Conservation (phyloP, 2,888 invertebrate genomes). For the Luperina testacea region DNA sequence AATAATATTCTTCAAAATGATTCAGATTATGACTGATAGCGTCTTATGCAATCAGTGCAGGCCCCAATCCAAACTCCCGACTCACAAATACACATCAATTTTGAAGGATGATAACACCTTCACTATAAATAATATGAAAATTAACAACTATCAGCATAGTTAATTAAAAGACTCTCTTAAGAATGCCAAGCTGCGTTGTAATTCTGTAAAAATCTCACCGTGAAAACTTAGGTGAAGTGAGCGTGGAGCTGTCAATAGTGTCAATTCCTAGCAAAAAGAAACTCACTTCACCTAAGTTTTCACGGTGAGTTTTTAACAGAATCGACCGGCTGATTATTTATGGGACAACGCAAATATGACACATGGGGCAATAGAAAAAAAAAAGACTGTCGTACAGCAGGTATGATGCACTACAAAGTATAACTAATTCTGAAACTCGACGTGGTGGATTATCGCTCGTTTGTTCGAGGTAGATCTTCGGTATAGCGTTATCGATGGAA, state of each 20-base stretch:
- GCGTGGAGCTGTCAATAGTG: too few relatives aligned
- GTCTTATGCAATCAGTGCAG: too few relatives aligned
- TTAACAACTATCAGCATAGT: background rate
- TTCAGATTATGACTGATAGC: too few relatives aligned
- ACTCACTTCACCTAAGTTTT: too few relatives aligned
- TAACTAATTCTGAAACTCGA: background rate
- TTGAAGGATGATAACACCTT: background rate
- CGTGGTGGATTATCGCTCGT: background rate
- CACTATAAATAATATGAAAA: background rate
- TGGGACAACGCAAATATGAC: background rate
- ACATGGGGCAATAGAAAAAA: background rate
- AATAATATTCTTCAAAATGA: too few relatives aligned
- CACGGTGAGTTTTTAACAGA: too few relatives aligned
- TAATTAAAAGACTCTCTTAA: too few relatives aligned
- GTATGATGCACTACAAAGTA: background rate
- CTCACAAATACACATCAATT: background rate
- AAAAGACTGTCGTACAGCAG: too few relatives aligned
- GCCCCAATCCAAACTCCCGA: too few relatives aligned
- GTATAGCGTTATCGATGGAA: background rate
- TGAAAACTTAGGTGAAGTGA: too few relatives aligned
- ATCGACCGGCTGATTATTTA: background rate
- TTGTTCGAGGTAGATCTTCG: constrained; percentile 18
- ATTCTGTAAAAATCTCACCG: too few relatives aligned
- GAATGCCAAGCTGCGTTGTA: background rate
- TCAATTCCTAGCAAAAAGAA: too few relatives aligned